phyloP scores from a whole-genome alignment of 1,140 invertebrate species.

The Tetramorium alpestre region DNA sequence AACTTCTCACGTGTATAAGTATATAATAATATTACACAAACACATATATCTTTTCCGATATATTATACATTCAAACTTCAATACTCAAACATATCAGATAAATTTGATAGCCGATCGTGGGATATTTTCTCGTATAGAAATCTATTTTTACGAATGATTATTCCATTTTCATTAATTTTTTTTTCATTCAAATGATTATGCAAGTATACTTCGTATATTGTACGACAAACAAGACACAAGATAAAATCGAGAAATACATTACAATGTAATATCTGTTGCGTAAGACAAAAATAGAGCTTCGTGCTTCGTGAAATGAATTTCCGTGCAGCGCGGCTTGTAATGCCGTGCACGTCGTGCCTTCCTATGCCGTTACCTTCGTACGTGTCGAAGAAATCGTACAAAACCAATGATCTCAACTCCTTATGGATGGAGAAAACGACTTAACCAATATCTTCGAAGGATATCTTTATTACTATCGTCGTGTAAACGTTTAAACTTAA shows the following conservation, averaged over 20 bases:
- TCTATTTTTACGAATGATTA: background rate
- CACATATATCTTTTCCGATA: background rate
- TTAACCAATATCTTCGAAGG: conserved; percentile 23
- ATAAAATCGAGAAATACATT: background rate
- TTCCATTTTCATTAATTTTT: background rate
- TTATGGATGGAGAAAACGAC: conserved; percentile 20
- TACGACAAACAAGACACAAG: background rate
- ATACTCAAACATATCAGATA: background rate
- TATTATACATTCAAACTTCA: background rate
- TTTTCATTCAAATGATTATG: background rate
- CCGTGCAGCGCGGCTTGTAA: conserved; percentile 15
- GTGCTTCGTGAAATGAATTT: conserved; percentile 49
- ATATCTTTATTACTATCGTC: conserved; percentile 46
- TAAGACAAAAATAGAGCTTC: conserved; percentile 31
- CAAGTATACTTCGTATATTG: background rate
- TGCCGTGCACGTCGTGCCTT: conserved; percentile 51
- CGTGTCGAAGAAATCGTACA: conserved; percentile 42
- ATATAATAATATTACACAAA: no score
- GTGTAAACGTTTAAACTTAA: conserved; percentile 5
- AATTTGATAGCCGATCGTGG: background rate
- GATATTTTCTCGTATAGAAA: background rate
- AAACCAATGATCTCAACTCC: conserved; percentile 42
- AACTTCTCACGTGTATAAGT: background rate
- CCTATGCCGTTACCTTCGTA: conserved; percentile 55
- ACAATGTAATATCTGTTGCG: conserved; percentile 40